Base-by-base conservation (phyloP, 2,888 invertebrate genomes). In the Metallyticus violacea region DNA sequence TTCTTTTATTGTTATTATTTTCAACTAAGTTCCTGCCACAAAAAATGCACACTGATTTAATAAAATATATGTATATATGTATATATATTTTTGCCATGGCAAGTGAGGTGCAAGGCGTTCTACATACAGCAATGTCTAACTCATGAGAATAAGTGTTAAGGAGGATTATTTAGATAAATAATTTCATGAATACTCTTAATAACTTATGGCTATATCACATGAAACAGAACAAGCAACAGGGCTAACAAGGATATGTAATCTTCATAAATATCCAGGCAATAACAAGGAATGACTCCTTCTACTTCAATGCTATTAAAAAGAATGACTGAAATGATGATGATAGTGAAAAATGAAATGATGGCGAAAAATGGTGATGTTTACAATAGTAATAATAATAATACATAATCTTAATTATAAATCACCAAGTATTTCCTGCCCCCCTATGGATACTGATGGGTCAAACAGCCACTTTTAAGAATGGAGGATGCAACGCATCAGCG, bases 141-240 rank as follows among this genome's bases (percentile, higher is more conserved):
- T 85, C 85, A 86, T 82, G 85, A 81, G 85, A 82, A 83, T 85
- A 87, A 77, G 78, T 78, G 85, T 76, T n/a, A 85, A 77, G 86
- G 78, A 26, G 9, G 76, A 77, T 77, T 76, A 26, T 82, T 79
- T 87, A 85, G 80, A 86, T 87, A 86, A 87, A 86, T 85, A 85
- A 85, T 85, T 86, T 83, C 79, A 77, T 79, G 76, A 87, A 86
- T 87, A 86, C 86, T 85, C 85, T 86, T 88, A 88, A 88, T 88
- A 88, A 89, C 89, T 89, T 89, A 89, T 88, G 88, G 88, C 88
- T 89, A 89, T 88, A 89, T 89, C 88, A 88, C 89, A 89, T 88
- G 86, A 88, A 89, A 88, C 88, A 88, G 88, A 89, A 89, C 88
- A 88, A 89, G 88, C 88, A 89, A 88, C 88, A 88, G 87, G 86